phyloP scores from a whole-genome alignment of 2,113 vertebrate genomes.

The Egretta garzetta region DNA sequence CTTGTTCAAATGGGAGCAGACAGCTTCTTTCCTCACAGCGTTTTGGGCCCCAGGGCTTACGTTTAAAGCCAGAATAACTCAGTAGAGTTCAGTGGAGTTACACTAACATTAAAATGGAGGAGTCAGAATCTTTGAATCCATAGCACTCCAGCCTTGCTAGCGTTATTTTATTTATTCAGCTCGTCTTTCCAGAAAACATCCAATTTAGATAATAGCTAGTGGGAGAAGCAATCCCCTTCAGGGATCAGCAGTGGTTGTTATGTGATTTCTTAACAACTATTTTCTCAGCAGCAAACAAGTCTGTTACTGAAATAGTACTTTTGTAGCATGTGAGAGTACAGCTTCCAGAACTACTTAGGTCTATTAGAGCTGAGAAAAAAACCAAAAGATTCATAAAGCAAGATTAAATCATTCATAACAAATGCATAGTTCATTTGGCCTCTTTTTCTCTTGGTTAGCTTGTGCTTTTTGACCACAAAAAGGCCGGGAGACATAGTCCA shows the following conservation, averaged over 20 bases:
- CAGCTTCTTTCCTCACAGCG: background rate
- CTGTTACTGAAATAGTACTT: conserved; percentile 33
- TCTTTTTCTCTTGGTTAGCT: background rate
- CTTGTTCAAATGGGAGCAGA: conserved; percentile 3
- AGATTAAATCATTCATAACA: background rate
- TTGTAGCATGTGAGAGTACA: background rate
- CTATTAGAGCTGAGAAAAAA: background rate
- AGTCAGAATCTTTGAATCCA: conserved; percentile 16
- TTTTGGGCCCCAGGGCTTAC: conserved; percentile 14
- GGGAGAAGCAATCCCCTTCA: conserved; percentile 68
- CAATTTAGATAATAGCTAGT: conserved; percentile 74
- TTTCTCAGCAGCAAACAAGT: conserved; percentile 59
- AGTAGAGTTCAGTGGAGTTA: conserved; percentile 10
- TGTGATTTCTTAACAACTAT: conserved; percentile 65
- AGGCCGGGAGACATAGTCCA: background rate
- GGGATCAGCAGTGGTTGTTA: conserved; percentile 66
- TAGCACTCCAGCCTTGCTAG: conserved; percentile 26
- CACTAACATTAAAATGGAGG: background rate
- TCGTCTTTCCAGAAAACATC: conserved; percentile 68
- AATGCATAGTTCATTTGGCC: background rate
- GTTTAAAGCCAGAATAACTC: conserved; percentile 42
- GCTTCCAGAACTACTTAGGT: background rate
- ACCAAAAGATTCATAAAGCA: background rate
- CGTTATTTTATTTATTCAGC: conserved; percentile 64
- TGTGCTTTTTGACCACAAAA: background rate